Base-by-base conservation (phyloP, 2,797 vertebrate genomes). In the Channa striata region DNA sequence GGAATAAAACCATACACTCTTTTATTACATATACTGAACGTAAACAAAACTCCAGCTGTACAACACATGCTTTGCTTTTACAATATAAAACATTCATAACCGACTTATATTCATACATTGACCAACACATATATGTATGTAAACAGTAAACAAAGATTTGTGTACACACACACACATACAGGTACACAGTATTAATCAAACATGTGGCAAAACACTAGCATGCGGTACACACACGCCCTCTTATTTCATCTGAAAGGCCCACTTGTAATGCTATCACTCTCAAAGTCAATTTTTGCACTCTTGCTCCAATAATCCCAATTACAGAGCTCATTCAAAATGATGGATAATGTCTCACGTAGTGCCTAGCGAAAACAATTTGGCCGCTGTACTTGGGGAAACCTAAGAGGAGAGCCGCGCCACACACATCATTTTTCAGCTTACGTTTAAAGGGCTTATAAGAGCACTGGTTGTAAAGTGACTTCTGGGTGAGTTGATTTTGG, bases 261-360 rank as follows among this genome's bases (percentile, higher is more conserved):
- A 76, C 87, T 89, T 91, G 85, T 89, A 87, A 87, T 77, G 73
- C 81, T 82, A 85, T 90, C 87, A 83, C 83, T 86, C 81, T 87
- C 82, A 84, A 86, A 87, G 86, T 83, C 77, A 73, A 86, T 88
- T 87, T 88, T 86, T 91, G 83, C 90, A 85, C 84, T 87, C 88
- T 88, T 85, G 71, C 86, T 90, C 82, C 84, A 72, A 81, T 91
- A 90, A 92, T 89, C 82, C 90, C 86, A 87, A 90, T 90, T 91
- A 87, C 81, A 82, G 88, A 85, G 87, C 85, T 91, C 88, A 82
- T 90, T 90, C 83, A 68, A 70, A 67, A 81, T 92, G 92, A 92
- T 91, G 91, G 89, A 90, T 91, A 84, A 86, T 74, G 65, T 81
- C 62, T 78, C 83, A 72, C 58, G 57, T 39, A 74, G 69, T 67